Evolutionary conservation across 2,888 invertebrate genomes (phyloP), one percentile per base, ranked within the genome.

Genomic region (Acanthosoma haemorrhoidale): DNA sequence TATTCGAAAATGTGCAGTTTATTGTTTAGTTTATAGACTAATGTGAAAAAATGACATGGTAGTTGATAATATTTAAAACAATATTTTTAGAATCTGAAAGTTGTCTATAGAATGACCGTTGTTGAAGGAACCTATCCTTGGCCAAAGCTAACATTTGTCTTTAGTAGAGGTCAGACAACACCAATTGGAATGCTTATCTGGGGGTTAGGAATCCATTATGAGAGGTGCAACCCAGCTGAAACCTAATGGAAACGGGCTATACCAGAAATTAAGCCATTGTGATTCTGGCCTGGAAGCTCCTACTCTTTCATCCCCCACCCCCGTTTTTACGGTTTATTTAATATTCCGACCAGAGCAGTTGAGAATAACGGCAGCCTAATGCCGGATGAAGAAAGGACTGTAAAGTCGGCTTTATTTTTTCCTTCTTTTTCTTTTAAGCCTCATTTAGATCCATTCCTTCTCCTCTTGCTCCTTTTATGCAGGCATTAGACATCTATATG

Each of bases 301-400:
- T 51, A 51, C 51, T 51, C 51, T 51, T 51, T 51, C n/a, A n/a
- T n/a, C n/a, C 21, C 51, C 25, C 51, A 4, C 51, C 9, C 25
- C 25, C 51, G 21, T 51, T 51, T 51, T 51, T 51, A 51, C 51
- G 51, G 51, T 51, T 51, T 51, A 51, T 51, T 51, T 51, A 51
- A 51, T 51, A 51, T 51, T 51, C 51, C 51, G 51, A 51, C 51
- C 51, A 51, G 21, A 13, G 25, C 51, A 25, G 21, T 51, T 51
- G 21, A 51, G 51, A 51, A 51, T 51, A 51, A 51, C 51, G 51
- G 21, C 6, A 2, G n/a, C 21, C 51, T 51, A 51, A 51, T 51
- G 51, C 51, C 21, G 25, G 51, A 51, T 51, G 13, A 51, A 51
- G 51, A 51, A 51, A 51, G 25, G 21, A 51, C 51, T 51, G 51